Percentiles rank a stretch among this genome's conserved stretches.
phyloP scores from a whole-genome alignment of 2,797 vertebrate species.

The Cynodonichthys magdalenae region DNA sequence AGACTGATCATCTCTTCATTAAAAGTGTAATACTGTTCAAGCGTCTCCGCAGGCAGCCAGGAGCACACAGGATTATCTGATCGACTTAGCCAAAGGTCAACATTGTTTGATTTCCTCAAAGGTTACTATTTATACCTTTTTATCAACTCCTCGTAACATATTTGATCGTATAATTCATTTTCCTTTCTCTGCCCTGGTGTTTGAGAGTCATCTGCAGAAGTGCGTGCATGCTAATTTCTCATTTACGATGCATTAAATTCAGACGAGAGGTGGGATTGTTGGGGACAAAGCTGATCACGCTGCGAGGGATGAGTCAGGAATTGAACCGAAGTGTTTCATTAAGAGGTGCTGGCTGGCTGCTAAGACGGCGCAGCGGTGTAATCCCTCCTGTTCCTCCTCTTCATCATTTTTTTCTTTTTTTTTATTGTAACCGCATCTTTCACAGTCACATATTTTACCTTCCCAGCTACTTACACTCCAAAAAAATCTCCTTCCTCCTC shows the following conservation, averaged over 20 bases:
- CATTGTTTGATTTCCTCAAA: conserved; percentile 76
- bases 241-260: conserved; percentile 51
- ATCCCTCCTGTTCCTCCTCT: conserved; percentile 25
- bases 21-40: conserved; percentile 59
- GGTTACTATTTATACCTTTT: conserved; percentile 74
- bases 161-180: conserved; percentile 29
- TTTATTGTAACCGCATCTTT: conserved; percentile 11
- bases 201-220: conserved; percentile 30
- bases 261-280: conserved; percentile 48
- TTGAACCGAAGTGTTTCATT: conserved; percentile 75
- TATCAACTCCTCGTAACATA: conserved; percentile 65
- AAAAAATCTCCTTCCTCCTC: background rate
- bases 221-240: conserved; percentile 48
- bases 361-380: conserved; percentile 52
- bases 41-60: conserved; percentile 51
- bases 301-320: conserved; percentile 63
- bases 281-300: conserved; percentile 61
- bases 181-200: conserved; percentile 42
- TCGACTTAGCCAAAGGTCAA: conserved; percentile 73
- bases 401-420: background rate
- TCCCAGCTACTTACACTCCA: conserved; percentile 1
- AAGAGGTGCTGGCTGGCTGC: conserved; percentile 65
- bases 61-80: conserved; percentile 61
- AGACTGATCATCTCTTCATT: conserved; percentile 72
- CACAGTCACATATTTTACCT: conserved; percentile 12